phyloP scores from a whole-genome alignment of 2,797 vertebrate genomes.

The Lagothrix lagotricha region DNA sequence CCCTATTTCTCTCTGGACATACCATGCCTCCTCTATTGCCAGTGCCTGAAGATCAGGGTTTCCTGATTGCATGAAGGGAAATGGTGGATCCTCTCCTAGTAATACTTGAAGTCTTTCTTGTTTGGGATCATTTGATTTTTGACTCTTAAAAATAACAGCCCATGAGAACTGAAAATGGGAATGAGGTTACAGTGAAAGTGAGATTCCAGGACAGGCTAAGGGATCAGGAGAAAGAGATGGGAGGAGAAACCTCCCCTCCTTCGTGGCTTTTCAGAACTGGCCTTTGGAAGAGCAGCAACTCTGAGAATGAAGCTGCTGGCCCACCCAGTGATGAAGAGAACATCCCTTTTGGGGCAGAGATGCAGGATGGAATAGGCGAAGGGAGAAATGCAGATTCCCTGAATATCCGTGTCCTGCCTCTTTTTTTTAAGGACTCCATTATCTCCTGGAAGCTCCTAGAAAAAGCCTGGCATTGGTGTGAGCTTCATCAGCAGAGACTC shows the following conservation, averaged over 20 bases:
- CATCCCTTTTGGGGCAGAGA: not conserved
- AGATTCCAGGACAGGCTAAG: not conserved
- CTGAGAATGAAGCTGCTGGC: not conserved
- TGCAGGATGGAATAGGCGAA: no score
- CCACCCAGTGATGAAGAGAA: rapidly evolving
- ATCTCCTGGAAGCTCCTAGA: not conserved
- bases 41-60: rapidly evolving
- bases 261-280: not conserved
- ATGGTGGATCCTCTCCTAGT: not conserved
- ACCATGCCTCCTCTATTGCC: not conserved
- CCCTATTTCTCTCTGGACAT: not conserved
- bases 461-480: not conserved
- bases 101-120: not conserved
- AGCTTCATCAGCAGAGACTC: not conserved
- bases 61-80: not conserved
- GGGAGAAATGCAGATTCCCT: rapidly evolving
- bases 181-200: not conserved
- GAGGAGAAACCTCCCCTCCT: not conserved
- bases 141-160: not conserved
- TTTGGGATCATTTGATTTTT: not conserved
- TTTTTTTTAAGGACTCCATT: not conserved
- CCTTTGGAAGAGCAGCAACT: not conserved
- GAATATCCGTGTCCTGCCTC: not conserved
- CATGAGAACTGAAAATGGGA: not conserved
- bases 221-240: not conserved